These are phyloP conservation scores for Dendronephthya gigantea DNA, from an alignment of 64 coral and sea anemone species.

Conservation along the genomic window DNA sequence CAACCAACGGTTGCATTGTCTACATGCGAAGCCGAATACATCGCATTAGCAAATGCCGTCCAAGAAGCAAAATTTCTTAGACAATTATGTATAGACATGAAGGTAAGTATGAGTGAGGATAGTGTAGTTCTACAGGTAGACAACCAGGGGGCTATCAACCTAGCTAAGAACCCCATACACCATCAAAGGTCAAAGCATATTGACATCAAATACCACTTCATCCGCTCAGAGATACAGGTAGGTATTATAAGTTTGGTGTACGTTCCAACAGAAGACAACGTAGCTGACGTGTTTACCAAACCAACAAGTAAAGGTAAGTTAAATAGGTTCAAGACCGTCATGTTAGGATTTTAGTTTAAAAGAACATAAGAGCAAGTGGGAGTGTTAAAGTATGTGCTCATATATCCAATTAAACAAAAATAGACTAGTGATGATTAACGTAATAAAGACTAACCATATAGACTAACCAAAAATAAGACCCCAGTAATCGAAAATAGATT, in stretches of 20 bases:
- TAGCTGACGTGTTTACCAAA: neutral
- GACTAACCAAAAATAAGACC: too few relatives aligned
- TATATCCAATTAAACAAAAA: too few relatives aligned
- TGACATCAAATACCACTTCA: neutral
- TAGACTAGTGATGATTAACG: too few relatives aligned
- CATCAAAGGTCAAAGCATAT: neutral
- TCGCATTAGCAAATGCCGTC: neutral
- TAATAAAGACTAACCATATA: too few relatives aligned
- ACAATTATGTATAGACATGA: constrained; percentile 22
- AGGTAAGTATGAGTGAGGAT: neutral
- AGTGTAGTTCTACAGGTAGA: constrained; percentile 1
- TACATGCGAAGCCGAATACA: constrained; percentile 35
- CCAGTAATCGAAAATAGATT: too few relatives aligned
- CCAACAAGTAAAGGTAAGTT: neutral
- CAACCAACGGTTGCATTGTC: constrained; percentile 34
- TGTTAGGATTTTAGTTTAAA: too few relatives aligned
- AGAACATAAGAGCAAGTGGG: too few relatives aligned
- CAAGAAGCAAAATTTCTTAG: constrained; percentile 26
- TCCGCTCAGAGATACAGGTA: constrained; percentile 9
- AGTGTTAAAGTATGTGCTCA: too few relatives aligned
- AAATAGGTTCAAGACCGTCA: neutral
- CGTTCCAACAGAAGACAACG: neutral
- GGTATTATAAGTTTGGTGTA: constrained; percentile 1
- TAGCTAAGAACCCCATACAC: constrained; percentile 14
- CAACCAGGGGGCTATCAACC: constrained; percentile 26